Evolutionary conservation across 2,888 invertebrate species (phyloP), one percentile per base, ranked within the genome.

Genomic region (Dryocosmus kuriphilus): DNA sequence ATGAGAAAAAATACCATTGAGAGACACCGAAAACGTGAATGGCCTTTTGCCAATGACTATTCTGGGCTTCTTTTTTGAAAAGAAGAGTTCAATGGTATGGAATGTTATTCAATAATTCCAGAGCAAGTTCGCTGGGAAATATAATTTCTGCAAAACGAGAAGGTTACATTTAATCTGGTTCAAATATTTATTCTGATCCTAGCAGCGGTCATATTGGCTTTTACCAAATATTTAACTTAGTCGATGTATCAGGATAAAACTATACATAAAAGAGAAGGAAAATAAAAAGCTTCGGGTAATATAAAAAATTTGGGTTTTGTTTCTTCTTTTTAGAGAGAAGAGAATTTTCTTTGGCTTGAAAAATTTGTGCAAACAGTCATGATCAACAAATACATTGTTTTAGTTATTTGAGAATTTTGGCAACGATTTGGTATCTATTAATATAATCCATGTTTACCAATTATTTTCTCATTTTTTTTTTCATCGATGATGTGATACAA

Each of bases 41-140:
- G 51, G 46, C 51, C 19, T 30, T 51, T 51, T 46, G 67, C 41
- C 24, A 71, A 71, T n/a, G 11, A 30, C 46, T 51, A 51, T 71
- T 46, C 24, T 71, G 30, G 46, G 30, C 19, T 41, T 71, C 19
- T 8, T 60, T 61, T 74, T 38, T 74, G 41, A 79, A 67, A 80
- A 77, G 78, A 79, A 79, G 75, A 80, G 57, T 24, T 24, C 57
- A 57, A 57, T 57, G 57, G 57, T 14, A 57, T 57, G 24, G 57
- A 57, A 57, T 57, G 57, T 57, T 57, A 57, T 57, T 57, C 57
- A 57, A 57, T 57, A 24, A 57, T 57, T 57, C 57, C 11, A 57
- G 22, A 14, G 6, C 57, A 57, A 57, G 22, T 57, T 57, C 57
- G 14, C 14, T 57, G 24, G 6, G 57, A 57, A 57, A 57, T 57